Base-by-base conservation (phyloP, 1,140 invertebrate genomes). In the Sinonovacula constricta region DNA sequence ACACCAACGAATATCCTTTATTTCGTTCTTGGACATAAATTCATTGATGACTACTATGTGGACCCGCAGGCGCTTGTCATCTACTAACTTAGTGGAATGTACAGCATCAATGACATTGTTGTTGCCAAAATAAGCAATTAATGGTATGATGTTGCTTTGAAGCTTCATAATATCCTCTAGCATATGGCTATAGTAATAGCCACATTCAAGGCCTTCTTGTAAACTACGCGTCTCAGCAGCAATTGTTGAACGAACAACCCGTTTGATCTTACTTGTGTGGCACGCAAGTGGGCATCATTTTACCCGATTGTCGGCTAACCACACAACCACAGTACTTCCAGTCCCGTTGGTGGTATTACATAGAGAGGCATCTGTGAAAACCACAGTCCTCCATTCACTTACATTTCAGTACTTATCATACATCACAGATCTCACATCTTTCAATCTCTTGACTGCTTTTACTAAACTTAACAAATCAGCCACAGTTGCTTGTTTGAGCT, bases 51-150 rank as follows among this genome's bases (percentile, higher is more conserved):
- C 60, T 33, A 68, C 81, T 57, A 82, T 82, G 51, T 82, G 77
- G 18, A 82, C 67, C 22, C 71, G n/a, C n/a, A n/a, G n/a, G n/a
- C n/a, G n/a, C n/a, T n/a, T n/a, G n/a, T n/a, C n/a, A n/a, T n/a
- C n/a, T 26, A 83, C 79, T n/a, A 81, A 49, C 67, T 83, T 83
- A 15, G 79, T 81, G 12, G 75, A 79, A 45, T 81, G 59, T 10
- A 81, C 15, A 24, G 79, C 70, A 49, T 79, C 79, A 45, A 74
- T 70, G 10, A 83, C 66, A 79, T 59, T 76, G 54, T 81, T 83
- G 60, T 76, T 83, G 66, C 79, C 75, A 30, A 79, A 59, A 81
- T 57, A 70, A 15, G 63, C 79, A 39, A 36, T 68, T 34, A 83
- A 76, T 18, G 53, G 59, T 54, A 70, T 60, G 26, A 28, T 49